These are phyloP conservation scores for Sceloporus undulatus DNA, from an alignment of 2,113 vertebrate species.

Conservation along the genomic window DNA sequence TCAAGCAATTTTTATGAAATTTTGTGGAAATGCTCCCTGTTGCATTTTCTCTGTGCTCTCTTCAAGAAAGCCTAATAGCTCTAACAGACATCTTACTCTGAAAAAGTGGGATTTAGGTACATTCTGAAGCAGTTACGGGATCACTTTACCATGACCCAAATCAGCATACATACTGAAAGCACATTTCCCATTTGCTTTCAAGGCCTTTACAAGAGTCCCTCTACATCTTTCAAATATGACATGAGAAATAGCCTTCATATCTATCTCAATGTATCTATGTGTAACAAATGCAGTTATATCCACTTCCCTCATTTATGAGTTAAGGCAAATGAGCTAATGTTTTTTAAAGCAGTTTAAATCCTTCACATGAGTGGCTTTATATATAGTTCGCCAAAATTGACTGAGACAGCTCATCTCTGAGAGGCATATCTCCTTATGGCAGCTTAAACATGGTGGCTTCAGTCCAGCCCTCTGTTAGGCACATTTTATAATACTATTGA, in stretches of 20 bases:
- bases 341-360: neutral
- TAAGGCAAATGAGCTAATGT: constrained; percentile 37
- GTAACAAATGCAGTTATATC: constrained; percentile 29
- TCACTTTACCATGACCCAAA: neutral
- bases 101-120: neutral
- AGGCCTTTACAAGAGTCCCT: neutral
- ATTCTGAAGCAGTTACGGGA: neutral
- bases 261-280: constrained; percentile 2
- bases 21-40: neutral
- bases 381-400: constrained; percentile 29
- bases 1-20: neutral
- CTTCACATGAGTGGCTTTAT: constrained; percentile 25
- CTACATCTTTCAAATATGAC: constrained; percentile 1
- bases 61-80: neutral
- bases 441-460: constrained; percentile 33
- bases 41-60: neutral
- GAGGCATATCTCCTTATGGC: constrained; percentile 32
- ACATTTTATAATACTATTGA: neutral
- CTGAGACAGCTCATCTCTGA: neutral
- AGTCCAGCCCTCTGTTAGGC: constrained; percentile 4
- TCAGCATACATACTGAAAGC: neutral
- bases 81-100: neutral
- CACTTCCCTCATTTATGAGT: constrained; percentile 5
- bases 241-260: constrained; percentile 18
- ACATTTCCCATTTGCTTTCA: constrained; percentile 13